A percentile compares a stretch with the other conserved stretches of the same genome.
These are phyloP conservation scores for Eledona agricola DNA, from an alignment of 2,888 invertebrate genomes.

Conservation along the genomic window DNA sequence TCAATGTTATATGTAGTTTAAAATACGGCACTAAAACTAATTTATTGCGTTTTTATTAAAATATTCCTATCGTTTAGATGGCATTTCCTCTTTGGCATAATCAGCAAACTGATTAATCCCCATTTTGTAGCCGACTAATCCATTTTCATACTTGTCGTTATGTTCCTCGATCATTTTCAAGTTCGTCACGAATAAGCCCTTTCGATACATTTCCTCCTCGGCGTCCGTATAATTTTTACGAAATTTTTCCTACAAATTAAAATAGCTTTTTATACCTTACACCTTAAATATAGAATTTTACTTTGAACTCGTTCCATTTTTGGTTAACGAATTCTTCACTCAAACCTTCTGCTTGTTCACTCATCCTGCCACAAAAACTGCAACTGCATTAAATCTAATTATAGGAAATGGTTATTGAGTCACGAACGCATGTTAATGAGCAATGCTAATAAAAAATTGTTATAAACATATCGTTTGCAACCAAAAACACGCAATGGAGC, in stretches of 20 bases:
- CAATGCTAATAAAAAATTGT: too few relatives aligned
- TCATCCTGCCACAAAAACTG: background rate
- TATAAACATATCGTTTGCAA: too few relatives aligned
- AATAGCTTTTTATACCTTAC: background rate
- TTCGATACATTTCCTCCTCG: constrained; percentile 17
- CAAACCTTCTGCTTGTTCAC: constrained; percentile 2
- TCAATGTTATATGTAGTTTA: too few relatives aligned
- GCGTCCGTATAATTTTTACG: constrained; percentile 16
- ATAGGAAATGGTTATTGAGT: too few relatives aligned
- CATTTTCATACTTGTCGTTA: constrained; percentile 25
- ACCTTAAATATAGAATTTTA: background rate
- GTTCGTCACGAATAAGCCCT: constrained; percentile 12
- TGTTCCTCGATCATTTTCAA: constrained; percentile 22
- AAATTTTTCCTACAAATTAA: constrained; percentile 9
- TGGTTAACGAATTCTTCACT: constrained; percentile 12
- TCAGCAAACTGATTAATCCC: constrained; percentile 25
- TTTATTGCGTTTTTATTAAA: too few relatives aligned
- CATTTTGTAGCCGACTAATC: constrained; percentile 24
- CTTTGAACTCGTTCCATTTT: constrained; percentile 23
- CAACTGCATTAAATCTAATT: background rate
- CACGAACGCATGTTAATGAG: too few relatives aligned
- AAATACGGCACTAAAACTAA: too few relatives aligned
- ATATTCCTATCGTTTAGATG: constrained; percentile 4
- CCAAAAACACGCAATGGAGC: too few relatives aligned
- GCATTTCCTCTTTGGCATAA: constrained; percentile 24